phyloP scores from a whole-genome alignment of 2,888 invertebrate species.

The Conistra vaccinii region DNA sequence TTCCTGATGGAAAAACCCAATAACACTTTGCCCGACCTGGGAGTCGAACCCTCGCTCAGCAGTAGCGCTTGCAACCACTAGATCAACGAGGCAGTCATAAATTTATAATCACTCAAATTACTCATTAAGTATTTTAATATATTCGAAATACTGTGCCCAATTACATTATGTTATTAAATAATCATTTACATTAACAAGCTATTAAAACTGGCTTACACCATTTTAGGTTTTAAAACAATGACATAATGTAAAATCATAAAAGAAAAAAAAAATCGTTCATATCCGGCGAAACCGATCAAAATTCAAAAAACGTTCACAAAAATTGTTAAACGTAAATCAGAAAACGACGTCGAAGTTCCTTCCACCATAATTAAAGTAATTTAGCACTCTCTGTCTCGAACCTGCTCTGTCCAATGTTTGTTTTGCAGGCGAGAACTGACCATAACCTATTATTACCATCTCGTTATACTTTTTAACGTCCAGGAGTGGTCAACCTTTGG shows the following conservation, averaged over 20 bases:
- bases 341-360: slow-evolving; percentile 64
- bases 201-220: neutral
- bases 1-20: too few species aligned
- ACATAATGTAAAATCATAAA: neutral
- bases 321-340: slow-evolving; percentile 68
- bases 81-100: neutral
- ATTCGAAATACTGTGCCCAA: neutral
- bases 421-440: slow-evolving; percentile 90
- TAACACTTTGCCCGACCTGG: too few species aligned
- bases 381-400: slow-evolving; percentile 80
- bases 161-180: slow-evolving; percentile 3
- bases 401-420: slow-evolving; percentile 87
- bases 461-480: slow-evolving; percentile 86
- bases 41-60: too few species aligned
- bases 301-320: slow-evolving; percentile 56
- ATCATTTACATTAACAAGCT: neutral
- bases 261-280: slow-evolving; percentile 4
- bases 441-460: slow-evolving; percentile 88
- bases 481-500: slow-evolving; percentile 80
- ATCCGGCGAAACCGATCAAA: slow-evolving; percentile 55
- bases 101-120: slow-evolving; percentile 4
- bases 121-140: neutral
- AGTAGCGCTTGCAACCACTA: too few species aligned
- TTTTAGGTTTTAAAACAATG: neutral
- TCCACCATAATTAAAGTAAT: slow-evolving; percentile 84